Base-by-base conservation (phyloP, 2,888 invertebrate genomes). In the Eueremaeus valkanovi region DNA sequence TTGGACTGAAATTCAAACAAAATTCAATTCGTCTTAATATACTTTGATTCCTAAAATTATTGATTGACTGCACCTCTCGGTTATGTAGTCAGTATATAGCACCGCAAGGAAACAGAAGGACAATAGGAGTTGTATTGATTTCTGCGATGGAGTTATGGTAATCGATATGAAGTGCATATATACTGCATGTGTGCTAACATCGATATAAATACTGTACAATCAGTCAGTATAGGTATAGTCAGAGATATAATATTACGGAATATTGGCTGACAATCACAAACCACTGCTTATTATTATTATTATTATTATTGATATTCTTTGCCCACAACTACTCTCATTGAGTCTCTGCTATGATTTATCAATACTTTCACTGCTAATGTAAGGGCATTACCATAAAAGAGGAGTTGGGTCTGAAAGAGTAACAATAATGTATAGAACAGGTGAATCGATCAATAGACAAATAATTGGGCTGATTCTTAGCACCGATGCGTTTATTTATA, bases 371-470 rank as follows among this genome's bases (percentile, higher is more conserved):
- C n/a, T n/a, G n/a, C 31, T 40, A 68, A 40, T 68, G 42, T 24
- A 40, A 21, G 42, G n/a, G 8, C 18, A 68, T 40, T 33, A 8
- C 16, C 13, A 36, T 68, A 68, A 68, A 68, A 68, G 5, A n/a
- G n/a, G 40, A 36, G 45, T 45, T 45, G 9, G 6, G 45, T n/a
- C 45, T 16, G 21, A 68, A 40, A 68, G 42, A n/a, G 24, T 68
- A 68, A 68, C 68, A 68, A 68, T 68, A 68, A 33, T 68, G n/a
- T 68, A 68, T 63, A 36, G 11, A 40, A 24, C 36, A 68, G 40
- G n/a, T 40, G 68, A 68, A 68, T 3, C 68, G 42, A 68, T 68
- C 68, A 68, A 68, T 68, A 36, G 68, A 42, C 68, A 42, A 68
- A 68, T 68, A 68, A 68, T 42, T 68, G 40, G 21, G 13, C 3